Evolutionary conservation across 2,797 vertebrate species (phyloP), one percentile per base, ranked within the genome.

Genomic region (Gymnocypris eckloni): DNA sequence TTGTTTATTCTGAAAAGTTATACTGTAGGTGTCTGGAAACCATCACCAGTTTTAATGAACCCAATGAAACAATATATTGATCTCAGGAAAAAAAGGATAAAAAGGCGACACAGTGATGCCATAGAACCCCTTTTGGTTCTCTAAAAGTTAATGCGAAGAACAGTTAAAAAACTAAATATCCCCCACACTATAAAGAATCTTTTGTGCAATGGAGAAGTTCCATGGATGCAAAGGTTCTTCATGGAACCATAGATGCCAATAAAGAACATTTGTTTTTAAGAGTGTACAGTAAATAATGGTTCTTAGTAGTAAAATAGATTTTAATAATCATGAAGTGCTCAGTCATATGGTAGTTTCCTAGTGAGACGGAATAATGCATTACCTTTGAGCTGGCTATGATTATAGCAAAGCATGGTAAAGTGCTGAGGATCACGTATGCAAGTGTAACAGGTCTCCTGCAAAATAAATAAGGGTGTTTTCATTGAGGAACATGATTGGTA

Each of bases 321-420:
- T 39, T 37, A 39, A 20, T 37, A 37, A 37, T 37, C 64, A 67
- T 37, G 28, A 67, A 67, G 16, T 67, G 64, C 15, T 67, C 6
- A 67, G 15, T 67, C 28, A 37, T 37, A 18, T 37, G 33, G 22
- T 28, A 28, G 4, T 9, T 80, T 39, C 41, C 13, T 45, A 43
- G 52, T 41, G 45, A 69, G 25, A 45, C 5, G 43, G 28, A 45
- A 25, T 16, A 25, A 76, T 72, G 22, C 43, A 1, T 91, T 96
- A 97, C 96, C 96, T 97, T 95, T 12, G 95, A 95, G 90, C 92
- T 91, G 88, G 95, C 93, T 70, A 96, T 91, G 52, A 96, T 89
- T 89, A 97, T 93, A 83, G 93, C 92, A 91, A 96, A 96, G 91
- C 95, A 96, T 1, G 97, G 96, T 4, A 97, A 91, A 0, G 96